phyloP scores from a whole-genome alignment of 1,140 invertebrate genomes.

The Epicauta chinensis region DNA sequence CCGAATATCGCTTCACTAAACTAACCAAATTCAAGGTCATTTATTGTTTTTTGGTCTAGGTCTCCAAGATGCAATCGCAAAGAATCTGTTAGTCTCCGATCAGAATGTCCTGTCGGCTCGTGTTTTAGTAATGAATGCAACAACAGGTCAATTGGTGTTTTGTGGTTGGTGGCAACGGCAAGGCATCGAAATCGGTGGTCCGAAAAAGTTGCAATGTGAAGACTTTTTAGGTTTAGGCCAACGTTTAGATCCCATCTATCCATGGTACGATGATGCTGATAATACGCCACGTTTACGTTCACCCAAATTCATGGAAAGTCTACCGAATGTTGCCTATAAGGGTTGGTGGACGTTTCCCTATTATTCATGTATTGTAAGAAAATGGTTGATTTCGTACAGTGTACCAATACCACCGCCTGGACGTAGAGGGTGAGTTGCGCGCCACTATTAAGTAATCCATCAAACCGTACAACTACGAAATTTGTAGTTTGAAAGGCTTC shows the following conservation, averaged over 20 bases:
- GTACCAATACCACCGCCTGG: conserved; percentile 59
- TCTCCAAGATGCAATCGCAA: conserved; percentile 52
- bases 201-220: conserved; percentile 43
- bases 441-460: not conserved
- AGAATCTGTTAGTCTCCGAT: conserved; percentile 52
- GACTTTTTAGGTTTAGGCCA: conserved; percentile 47
- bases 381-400: conserved; percentile 74
- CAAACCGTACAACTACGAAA: not conserved
- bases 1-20: no score
- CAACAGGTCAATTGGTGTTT: conserved; percentile 50
- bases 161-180: conserved; percentile 52
- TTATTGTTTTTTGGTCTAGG: conserved; percentile 32
- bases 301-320: conserved; percentile 64
- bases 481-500: conserved; percentile 61
- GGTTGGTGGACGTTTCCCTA: conserved; percentile 79
- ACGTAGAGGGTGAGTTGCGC: conserved; percentile 50
- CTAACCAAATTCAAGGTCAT: no score
- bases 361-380: conserved; percentile 62
- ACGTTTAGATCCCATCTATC: conserved; percentile 47
- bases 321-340: conserved; percentile 56
- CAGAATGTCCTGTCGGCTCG: conserved; percentile 49
- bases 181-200: conserved; percentile 46
- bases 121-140: conserved; percentile 54
- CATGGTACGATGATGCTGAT: conserved; percentile 49
- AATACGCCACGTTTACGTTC: conserved; percentile 50